Evolutionary conservation across 2,888 invertebrate genomes (phyloP).

Genomic region (Stenurella melanura): DNA sequence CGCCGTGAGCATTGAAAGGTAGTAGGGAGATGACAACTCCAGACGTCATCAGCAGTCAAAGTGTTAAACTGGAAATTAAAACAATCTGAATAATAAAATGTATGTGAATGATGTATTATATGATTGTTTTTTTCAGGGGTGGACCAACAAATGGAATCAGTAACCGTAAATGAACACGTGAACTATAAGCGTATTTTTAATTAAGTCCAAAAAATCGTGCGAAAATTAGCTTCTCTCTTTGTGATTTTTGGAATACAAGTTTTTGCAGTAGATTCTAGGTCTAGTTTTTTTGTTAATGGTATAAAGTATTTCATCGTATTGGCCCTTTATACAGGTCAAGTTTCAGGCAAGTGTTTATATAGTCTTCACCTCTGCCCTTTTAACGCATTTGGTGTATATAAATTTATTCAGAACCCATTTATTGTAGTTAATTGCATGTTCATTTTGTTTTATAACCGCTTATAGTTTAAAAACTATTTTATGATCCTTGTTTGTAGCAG

Average conservation of each 20-base stretch:
- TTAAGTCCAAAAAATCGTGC: slow-evolving; percentile 68
- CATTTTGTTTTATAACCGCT: slow-evolving; percentile 70
- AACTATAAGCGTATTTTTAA: slow-evolving; percentile 69
- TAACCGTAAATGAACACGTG: slow-evolving; percentile 60
- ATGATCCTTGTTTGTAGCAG: slow-evolving; percentile 49
- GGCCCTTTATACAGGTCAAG: slow-evolving; percentile 60
- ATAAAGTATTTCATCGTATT: slow-evolving; percentile 53
- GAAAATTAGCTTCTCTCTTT: slow-evolving; percentile 70
- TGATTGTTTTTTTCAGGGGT: slow-evolving; percentile 72
- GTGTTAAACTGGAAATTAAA: too few relatives aligned
- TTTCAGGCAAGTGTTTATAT: slow-evolving; percentile 53
- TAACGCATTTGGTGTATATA: slow-evolving; percentile 70
- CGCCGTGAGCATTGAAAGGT: too few relatives aligned
- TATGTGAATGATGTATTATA: background rate
- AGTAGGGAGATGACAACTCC: too few relatives aligned
- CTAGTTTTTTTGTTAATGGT: slow-evolving; percentile 60
- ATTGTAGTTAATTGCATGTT: slow-evolving; percentile 71
- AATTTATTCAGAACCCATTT: slow-evolving; percentile 58
- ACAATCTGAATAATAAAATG: too few relatives aligned
- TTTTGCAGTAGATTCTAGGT: slow-evolving; percentile 67
- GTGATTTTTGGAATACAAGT: slow-evolving; percentile 71
- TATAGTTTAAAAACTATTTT: slow-evolving; percentile 68
- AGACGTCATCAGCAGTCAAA: too few relatives aligned
- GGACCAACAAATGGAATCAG: slow-evolving; percentile 76
- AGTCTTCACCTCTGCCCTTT: slow-evolving; percentile 58